These are phyloP conservation scores for Drosophila biarmipes DNA, from an alignment of 1,140 invertebrate species.

Conservation along the genomic window DNA sequence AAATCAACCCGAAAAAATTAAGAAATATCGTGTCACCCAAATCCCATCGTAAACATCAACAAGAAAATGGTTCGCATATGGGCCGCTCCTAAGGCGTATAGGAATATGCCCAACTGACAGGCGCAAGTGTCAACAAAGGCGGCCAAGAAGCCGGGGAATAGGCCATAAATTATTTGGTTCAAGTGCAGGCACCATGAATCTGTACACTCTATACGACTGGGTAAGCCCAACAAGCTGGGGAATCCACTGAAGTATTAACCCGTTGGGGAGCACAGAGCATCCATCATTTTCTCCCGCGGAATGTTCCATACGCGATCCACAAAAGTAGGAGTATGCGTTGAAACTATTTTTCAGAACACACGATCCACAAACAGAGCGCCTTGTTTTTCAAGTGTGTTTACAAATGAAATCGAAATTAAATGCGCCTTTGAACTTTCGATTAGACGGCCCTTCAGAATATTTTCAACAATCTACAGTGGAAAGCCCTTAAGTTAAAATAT, in stretches of 20 bases:
- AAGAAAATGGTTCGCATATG: slow-evolving; percentile 18
- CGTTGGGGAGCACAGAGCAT: slow-evolving; percentile 14
- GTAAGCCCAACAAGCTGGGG: slow-evolving; percentile 42
- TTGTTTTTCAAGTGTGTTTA: slow-evolving; percentile 65
- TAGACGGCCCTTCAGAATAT: slow-evolving; percentile 24
- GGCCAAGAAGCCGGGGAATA: slow-evolving; percentile 42
- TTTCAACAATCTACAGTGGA: slow-evolving; percentile 13
- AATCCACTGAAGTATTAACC: slow-evolving; percentile 34
- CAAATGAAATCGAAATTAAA: slow-evolving; percentile 68
- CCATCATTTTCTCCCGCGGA: slow-evolving; percentile 9
- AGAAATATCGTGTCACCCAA: slow-evolving; percentile 15
- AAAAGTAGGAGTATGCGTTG: background rate
- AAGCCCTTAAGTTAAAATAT: too few species aligned
- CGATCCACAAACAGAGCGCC: slow-evolving; percentile 24
- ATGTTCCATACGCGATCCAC: background rate
- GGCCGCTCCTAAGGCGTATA: slow-evolving; percentile 16
- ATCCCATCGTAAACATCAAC: slow-evolving; percentile 35
- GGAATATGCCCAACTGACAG: slow-evolving; percentile 55
- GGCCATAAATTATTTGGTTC: slow-evolving; percentile 44
- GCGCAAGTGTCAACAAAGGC: slow-evolving; percentile 57
- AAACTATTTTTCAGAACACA: slow-evolving; percentile 5
- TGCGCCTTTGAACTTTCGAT: slow-evolving; percentile 58
- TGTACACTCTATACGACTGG: slow-evolving; percentile 81
- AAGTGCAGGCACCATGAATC: slow-evolving; percentile 68
- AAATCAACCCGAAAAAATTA: slow-evolving; percentile 32